Evolutionary conservation across 2,113 vertebrate species (phyloP).

Genomic region (Dryoscopus gambensis): DNA sequence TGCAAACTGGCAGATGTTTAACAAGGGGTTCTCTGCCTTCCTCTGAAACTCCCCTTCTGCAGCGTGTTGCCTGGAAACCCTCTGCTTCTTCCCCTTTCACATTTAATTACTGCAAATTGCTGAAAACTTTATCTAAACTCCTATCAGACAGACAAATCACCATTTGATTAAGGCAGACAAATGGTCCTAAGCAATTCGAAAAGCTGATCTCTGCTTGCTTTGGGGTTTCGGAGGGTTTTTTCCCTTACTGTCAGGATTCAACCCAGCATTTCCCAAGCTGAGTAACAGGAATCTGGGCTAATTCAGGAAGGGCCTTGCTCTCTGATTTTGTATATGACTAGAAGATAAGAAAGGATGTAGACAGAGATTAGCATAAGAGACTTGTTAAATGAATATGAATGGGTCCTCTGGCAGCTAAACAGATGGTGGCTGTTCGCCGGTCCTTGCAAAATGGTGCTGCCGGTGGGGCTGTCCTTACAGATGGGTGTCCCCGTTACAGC

Average conservation of each 20-base stretch:
- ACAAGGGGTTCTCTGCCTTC: slow-evolving; percentile 27
- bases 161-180: slow-evolving; percentile 20
- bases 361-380: slow-evolving; percentile 21
- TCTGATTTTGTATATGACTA: neutral
- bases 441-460: neutral
- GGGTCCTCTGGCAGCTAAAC: neutral
- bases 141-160: slow-evolving; percentile 44
- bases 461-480: neutral
- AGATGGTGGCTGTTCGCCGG: neutral
- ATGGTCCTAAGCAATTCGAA: neutral
- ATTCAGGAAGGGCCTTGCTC: neutral
- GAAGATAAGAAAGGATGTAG: slow-evolving; percentile 33
- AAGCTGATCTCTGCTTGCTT: neutral
- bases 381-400: slow-evolving; percentile 16
- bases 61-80: slow-evolving; percentile 29
- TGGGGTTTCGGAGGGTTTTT: neutral
- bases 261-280: neutral
- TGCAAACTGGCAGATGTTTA: slow-evolving; percentile 3
- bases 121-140: slow-evolving; percentile 51
- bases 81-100: slow-evolving; percentile 54
- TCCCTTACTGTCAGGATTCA: neutral
- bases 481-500: neutral
- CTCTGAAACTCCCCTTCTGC: slow-evolving; percentile 49
- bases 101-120: slow-evolving; percentile 45
- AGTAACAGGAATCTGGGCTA: neutral